Evolutionary conservation across 2,797 vertebrate genomes (phyloP), one percentile per base, ranked within the genome.

Genomic region (Urosaurus nigricauda): DNA sequence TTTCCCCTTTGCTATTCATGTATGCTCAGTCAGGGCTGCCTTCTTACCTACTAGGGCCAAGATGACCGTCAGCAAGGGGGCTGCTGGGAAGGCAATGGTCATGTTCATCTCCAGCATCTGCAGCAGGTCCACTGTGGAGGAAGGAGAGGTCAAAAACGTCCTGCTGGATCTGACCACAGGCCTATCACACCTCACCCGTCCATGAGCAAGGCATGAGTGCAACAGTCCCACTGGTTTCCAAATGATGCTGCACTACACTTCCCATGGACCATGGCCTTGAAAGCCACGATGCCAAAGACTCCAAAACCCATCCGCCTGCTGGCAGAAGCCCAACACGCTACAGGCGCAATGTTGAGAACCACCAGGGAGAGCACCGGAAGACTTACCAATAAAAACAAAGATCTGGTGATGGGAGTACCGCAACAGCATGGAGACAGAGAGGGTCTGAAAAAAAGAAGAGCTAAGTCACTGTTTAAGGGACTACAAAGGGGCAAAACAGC

Each of bases 51-150:
- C 99, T 0, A 99, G 98, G 47, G 98, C 99, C 94, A 99, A 97
- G 92, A 99, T 99, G 95, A 99, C 99, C 0, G 99, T 99, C 93
- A 99, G 98, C 91, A 99, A 96, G 47, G 99, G 98, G 81, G 99
- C 98, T 6, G 99, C 99, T 0, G 99, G 99, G 95, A 99, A 99
- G 0, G 98, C 99, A 73, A 99, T 99, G 78, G 98, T 99, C 98
- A 99, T 98, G 96, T 99, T 99, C 99, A 99, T 99, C 95, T 99
- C 99, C 96, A 99, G 95, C 99, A 99, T 99, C 97, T 99, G 98
- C n/a, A 99, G 96, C 85, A 99, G 97, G 94, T 99, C 99, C 93
- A 99, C 99, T 99, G 97, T 68, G 90, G 94, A 84, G 90, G 26
- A 71, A 8, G 13, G 29, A 65, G 9, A 21, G 1, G 6, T 60